Evolutionary conservation across 2,113 vertebrate genomes (phyloP).

Genomic region (Phyllostomus hastatus): DNA sequence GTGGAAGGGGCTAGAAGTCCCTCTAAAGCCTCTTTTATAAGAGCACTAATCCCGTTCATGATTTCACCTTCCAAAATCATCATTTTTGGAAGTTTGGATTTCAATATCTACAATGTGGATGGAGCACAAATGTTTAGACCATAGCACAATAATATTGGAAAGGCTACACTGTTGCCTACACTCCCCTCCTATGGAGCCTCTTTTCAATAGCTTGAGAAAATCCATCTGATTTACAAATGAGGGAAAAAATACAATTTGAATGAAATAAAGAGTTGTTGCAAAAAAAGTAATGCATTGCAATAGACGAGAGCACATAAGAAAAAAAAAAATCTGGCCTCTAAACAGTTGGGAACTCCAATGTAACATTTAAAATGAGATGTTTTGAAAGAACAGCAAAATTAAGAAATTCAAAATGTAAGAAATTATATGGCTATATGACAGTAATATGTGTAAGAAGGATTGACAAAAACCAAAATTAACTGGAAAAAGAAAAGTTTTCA

Average conservation of each 20-base stretch:
- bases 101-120: background rate
- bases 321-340: background rate
- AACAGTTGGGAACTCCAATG: background rate
- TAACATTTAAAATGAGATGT: background rate
- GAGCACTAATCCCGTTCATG: background rate
- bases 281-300: background rate
- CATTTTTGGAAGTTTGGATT: background rate
- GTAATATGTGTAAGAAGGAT: background rate
- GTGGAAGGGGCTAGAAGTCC: background rate
- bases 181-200: background rate
- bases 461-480: background rate
- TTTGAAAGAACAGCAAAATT: background rate
- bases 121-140: background rate
- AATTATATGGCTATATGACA: background rate
- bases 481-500: background rate
- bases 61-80: background rate
- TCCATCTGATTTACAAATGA: background rate
- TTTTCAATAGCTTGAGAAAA: background rate
- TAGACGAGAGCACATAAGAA: background rate
- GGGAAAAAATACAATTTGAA: background rate
- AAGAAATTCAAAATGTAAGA: background rate
- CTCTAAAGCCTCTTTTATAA: background rate
- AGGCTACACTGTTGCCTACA: background rate
- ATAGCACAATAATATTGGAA: background rate
- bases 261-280: background rate